Evolutionary conservation across 2,888 invertebrate genomes (phyloP).

Genomic region (Anoncus sp.): DNA sequence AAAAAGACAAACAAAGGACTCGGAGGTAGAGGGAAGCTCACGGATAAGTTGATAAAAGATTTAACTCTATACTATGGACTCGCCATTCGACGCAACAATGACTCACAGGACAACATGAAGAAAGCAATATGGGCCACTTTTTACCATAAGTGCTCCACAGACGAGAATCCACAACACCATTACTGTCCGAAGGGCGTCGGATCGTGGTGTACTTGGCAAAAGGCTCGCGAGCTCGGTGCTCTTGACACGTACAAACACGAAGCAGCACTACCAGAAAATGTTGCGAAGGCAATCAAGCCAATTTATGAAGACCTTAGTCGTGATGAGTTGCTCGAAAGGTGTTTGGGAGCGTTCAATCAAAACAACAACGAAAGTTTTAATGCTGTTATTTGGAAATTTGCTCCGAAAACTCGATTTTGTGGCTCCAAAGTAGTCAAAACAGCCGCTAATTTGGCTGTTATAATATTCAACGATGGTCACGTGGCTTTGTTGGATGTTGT

Average conservation of each 20-base stretch:
- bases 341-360: constrained; percentile 21
- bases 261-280: constrained; percentile 44
- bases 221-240: constrained; percentile 45
- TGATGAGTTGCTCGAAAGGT: constrained; percentile 54
- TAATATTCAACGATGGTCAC: constrained; percentile 15
- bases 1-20: constrained; percentile 54
- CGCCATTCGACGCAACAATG: constrained; percentile 48
- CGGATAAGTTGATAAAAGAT: constrained; percentile 62
- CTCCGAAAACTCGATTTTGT: too few species aligned
- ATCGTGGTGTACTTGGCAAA: constrained; percentile 67
- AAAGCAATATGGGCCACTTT: constrained; percentile 62
- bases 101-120: constrained; percentile 61
- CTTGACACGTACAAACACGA: constrained; percentile 45
- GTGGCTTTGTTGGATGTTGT: constrained; percentile 23
- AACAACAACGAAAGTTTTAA: constrained; percentile 18
- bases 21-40: constrained; percentile 58
- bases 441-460: too few species aligned
- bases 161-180: constrained; percentile 61
- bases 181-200: constrained; percentile 61
- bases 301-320: constrained; percentile 54
- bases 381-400: constrained; percentile 13
- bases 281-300: constrained; percentile 57
- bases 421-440: too few species aligned
- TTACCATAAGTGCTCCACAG: constrained; percentile 62
- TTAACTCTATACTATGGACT: constrained; percentile 58